These are phyloP conservation scores for Tachysurus vachellii DNA, from an alignment of 2,113 vertebrate genomes.

Conservation along the genomic window DNA sequence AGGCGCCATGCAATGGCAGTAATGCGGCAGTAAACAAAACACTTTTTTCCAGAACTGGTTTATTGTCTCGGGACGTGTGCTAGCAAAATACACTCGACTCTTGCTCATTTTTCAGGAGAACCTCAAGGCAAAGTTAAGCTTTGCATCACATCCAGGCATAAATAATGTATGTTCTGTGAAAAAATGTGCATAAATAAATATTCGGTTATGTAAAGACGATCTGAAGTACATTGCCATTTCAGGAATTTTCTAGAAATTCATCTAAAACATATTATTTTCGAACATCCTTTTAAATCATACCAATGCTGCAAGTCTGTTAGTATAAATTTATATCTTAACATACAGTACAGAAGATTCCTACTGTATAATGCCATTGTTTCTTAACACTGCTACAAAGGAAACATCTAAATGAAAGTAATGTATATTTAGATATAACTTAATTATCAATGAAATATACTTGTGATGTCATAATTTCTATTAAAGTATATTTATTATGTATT, in stretches of 20 bases:
- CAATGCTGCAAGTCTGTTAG: too few species aligned
- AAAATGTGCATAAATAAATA: background rate
- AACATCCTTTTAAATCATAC: too few species aligned
- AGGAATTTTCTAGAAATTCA: too few species aligned
- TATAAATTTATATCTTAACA: too few species aligned
- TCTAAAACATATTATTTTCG: too few species aligned
- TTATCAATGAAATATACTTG: background rate
- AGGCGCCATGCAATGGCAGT: background rate
- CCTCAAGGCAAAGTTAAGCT: background rate
- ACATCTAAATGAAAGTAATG: background rate
- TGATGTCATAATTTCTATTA: background rate
- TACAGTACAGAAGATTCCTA: too few species aligned
- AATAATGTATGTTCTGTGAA: background rate
- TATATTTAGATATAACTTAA: background rate
- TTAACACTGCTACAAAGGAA: too few species aligned
- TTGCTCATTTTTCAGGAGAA: background rate
- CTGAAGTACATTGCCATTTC: too few species aligned
- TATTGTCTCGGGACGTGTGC: background rate
- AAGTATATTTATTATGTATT: background rate
- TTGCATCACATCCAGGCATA: background rate
- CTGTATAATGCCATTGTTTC: too few species aligned
- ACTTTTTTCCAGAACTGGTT: background rate
- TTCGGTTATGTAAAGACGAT: too few species aligned
- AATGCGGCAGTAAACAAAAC: background rate
- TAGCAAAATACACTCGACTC: background rate